These are phyloP conservation scores for Ctenopoma multispine DNA, from an alignment of 2,797 vertebrate species.

Conservation along the genomic window DNA sequence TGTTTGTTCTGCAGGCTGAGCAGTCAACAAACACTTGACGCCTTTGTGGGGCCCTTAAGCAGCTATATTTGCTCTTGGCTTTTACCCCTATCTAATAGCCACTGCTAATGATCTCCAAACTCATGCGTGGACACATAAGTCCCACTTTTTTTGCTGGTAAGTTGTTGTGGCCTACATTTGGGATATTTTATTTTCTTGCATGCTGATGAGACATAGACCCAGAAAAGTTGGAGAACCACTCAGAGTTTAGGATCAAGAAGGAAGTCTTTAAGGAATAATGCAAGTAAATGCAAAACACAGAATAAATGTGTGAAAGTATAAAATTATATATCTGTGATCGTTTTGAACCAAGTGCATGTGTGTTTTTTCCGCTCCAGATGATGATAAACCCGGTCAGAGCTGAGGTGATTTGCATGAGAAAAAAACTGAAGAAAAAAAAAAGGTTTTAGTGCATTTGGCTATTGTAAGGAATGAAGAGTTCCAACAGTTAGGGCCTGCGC, in stretches of 20 bases:
- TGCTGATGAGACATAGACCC: slow-evolving; percentile 29
- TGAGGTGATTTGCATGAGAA: slow-evolving; percentile 96
- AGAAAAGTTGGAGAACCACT: slow-evolving; percentile 4
- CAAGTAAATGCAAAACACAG: background rate
- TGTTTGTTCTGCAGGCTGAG: slow-evolving; percentile 91
- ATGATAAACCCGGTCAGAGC: slow-evolving; percentile 76
- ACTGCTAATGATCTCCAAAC: slow-evolving; percentile 77
- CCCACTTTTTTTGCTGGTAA: slow-evolving; percentile 48
- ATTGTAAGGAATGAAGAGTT: slow-evolving; percentile 96
- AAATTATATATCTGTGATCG: slow-evolving; percentile 1
- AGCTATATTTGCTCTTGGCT: slow-evolving; percentile 89
- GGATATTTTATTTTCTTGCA: slow-evolving; percentile 3
- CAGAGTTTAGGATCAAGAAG: background rate
- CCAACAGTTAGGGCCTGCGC: slow-evolving; percentile 90
- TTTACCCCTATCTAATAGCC: slow-evolving; percentile 80
- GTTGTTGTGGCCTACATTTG: slow-evolving; percentile 53
- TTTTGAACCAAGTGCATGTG: slow-evolving; percentile 56
- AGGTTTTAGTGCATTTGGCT: slow-evolving; percentile 95
- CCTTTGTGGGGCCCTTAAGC: slow-evolving; percentile 86
- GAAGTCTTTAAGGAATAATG: background rate
- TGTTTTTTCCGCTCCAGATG: slow-evolving; percentile 90
- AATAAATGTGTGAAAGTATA: background rate
- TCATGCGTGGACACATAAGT: slow-evolving; percentile 48
- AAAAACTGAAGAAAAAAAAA: slow-evolving; percentile 66
- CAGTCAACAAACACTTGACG: slow-evolving; percentile 93